A percentile compares a stretch with the other conserved stretches of the same genome.
These are phyloP conservation scores for Rhinogobius similis DNA, from an alignment of 2,113 vertebrate species.

Conservation along the genomic window DNA sequence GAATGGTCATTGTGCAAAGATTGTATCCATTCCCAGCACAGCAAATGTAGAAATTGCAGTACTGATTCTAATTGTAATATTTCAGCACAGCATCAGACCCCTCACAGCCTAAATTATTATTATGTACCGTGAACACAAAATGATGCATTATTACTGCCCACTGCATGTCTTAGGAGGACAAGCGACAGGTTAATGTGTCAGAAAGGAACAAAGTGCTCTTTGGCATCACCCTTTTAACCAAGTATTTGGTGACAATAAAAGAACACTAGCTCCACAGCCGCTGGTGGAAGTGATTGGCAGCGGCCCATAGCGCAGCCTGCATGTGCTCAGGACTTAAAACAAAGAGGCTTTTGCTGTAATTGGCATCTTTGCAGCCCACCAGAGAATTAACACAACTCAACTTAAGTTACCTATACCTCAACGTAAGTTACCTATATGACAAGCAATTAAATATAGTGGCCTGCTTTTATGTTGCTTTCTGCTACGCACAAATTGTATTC, in stretches of 20 bases:
- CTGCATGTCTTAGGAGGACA: constrained; percentile 6
- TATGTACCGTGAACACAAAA: constrained; percentile 5
- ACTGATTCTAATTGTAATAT: too few relatives aligned
- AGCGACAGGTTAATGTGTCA: constrained; percentile 37
- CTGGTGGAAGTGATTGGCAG: constrained; percentile 62
- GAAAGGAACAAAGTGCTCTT: constrained; percentile 23
- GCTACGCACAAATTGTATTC: constrained; percentile 44
- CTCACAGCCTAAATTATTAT: background rate
- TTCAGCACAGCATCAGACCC: background rate
- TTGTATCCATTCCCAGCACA: background rate
- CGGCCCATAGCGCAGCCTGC: constrained; percentile 35
- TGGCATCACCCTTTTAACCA: constrained; percentile 40
- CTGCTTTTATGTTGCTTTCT: constrained; percentile 45
- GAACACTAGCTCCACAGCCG: constrained; percentile 36
- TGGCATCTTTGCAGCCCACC: constrained; percentile 30
- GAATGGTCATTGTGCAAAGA: too few relatives aligned
- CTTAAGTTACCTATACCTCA: constrained; percentile 47
- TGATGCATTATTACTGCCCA: constrained; percentile 23
- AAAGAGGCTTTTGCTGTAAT: constrained; percentile 53
- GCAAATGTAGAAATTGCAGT: background rate
- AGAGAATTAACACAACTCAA: constrained; percentile 32
- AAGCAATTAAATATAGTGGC: constrained; percentile 51
- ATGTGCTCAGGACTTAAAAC: constrained; percentile 32
- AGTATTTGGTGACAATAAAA: constrained; percentile 53
- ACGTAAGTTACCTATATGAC: constrained; percentile 52